Conservation (phyloP, 1,140 invertebrate species). For the Wasmannia auropunctata region DNA sequence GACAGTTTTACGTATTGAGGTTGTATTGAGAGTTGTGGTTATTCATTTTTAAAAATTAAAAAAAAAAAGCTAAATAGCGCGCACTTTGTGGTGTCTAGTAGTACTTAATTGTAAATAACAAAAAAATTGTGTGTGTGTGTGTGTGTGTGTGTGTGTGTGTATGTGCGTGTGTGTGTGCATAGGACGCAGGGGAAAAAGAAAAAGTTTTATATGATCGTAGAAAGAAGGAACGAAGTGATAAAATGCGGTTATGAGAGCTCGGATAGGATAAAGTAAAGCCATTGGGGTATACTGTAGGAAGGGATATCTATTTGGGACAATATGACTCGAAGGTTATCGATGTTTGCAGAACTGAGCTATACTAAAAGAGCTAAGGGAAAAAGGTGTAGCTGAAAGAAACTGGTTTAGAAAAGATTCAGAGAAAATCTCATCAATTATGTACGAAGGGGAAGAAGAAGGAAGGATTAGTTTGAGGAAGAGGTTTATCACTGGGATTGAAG, state of each 20-base stretch:
- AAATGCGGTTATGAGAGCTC: background rate
- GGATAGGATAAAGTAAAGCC: background rate
- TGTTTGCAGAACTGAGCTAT: background rate
- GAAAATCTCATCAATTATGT: background rate
- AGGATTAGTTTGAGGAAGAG: background rate
- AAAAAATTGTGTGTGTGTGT: no score
- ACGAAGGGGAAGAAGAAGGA: background rate
- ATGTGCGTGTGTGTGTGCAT: no score
- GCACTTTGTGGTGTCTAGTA: no score
- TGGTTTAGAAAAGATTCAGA: background rate
- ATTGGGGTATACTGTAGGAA: background rate
- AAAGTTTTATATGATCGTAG: background rate
- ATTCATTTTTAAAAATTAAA: no score
- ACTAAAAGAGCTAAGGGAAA: background rate
- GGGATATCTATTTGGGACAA: background rate
- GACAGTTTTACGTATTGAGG: no score
- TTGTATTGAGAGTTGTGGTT: no score
- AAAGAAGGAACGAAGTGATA: background rate
- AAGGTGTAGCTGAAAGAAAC: background rate
- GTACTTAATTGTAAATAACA: no score
- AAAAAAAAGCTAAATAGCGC: no score
- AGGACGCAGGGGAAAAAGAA: background rate
- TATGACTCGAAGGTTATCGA: slow-evolving; percentile 5
- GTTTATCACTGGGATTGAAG: background rate
- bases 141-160: no score